These are phyloP conservation scores for Novumbra hubbsi DNA, from an alignment of 2,797 vertebrate genomes.

Conservation along the genomic window DNA sequence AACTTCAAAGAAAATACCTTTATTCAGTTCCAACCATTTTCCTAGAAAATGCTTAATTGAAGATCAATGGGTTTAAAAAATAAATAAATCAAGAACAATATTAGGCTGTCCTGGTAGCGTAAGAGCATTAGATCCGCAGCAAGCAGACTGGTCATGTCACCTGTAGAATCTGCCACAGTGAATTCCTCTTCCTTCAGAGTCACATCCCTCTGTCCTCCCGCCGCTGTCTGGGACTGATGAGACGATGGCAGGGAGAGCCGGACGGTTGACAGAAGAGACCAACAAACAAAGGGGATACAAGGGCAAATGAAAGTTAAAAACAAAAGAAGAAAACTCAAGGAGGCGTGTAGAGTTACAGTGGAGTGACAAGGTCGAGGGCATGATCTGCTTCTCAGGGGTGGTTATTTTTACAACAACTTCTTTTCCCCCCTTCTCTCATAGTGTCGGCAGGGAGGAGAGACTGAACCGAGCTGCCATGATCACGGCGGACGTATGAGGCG, in stretches of 20 bases:
- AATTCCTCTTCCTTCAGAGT: constrained; percentile 88
- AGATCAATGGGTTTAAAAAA: not conserved
- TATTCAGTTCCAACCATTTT: not conserved
- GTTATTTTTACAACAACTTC: constrained; percentile 51
- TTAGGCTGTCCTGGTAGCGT: not conserved
- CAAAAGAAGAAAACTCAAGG: constrained; percentile 39
- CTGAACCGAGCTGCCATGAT: constrained; percentile 45
- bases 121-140: not conserved
- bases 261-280: not conserved
- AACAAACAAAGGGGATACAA: not conserved
- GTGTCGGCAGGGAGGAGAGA: constrained; percentile 42
- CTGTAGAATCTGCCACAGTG: constrained; percentile 80
- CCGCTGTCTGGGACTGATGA: constrained; percentile 81
- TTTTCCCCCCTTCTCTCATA: constrained; percentile 53
- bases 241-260: constrained; percentile 17
- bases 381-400: constrained; percentile 18
- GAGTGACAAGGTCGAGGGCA: constrained; percentile 62
- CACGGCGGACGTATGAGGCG: constrained; percentile 44
- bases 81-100: not conserved
- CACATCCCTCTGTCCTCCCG: constrained; percentile 76
- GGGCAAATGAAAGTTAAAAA: constrained; percentile 31
- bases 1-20: not conserved
- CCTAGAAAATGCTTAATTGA: not conserved
- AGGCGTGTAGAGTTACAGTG: constrained; percentile 27
- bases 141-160: constrained; percentile 66